These are phyloP conservation scores for Trissolcus basalis DNA, from an alignment of 1,140 invertebrate genomes.

Conservation along the genomic window DNA sequence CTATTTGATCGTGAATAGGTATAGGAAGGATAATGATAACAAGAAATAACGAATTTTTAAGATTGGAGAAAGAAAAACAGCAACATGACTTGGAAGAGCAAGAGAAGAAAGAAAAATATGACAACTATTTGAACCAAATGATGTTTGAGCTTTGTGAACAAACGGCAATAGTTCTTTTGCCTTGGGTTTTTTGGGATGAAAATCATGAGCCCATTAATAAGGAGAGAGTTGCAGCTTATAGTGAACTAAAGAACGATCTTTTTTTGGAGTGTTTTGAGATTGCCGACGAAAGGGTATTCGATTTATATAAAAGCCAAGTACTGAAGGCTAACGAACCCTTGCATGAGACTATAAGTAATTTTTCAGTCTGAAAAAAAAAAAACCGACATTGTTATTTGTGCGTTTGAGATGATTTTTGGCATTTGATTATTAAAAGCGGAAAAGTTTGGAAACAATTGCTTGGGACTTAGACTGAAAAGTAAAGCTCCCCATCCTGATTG, in stretches of 20 bases:
- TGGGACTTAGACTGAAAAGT: constrained; percentile 63
- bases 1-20: background rate
- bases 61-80: constrained; percentile 43
- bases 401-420: no score
- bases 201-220: constrained; percentile 58
- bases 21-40: constrained; percentile 5
- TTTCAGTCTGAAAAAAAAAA: no score
- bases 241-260: constrained; percentile 61
- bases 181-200: constrained; percentile 65
- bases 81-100: constrained; percentile 51
- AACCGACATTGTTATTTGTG: no score
- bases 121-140: constrained; percentile 64
- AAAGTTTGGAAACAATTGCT: constrained; percentile 16
- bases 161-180: constrained; percentile 64
- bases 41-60: constrained; percentile 21
- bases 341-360: background rate
- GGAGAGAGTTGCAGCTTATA: constrained; percentile 59
- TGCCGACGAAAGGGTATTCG: constrained; percentile 57
- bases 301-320: constrained; percentile 60
- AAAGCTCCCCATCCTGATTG: constrained; percentile 64
- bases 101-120: constrained; percentile 59
- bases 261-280: constrained; percentile 66
- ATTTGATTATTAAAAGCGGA: background rate
- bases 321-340: background rate
- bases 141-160: constrained; percentile 66